A percentile compares a stretch with the other conserved stretches of the same genome.
These are phyloP conservation scores for Phrynosoma blainvillii DNA, from an alignment of 2,113 vertebrate species.

Conservation along the genomic window DNA sequence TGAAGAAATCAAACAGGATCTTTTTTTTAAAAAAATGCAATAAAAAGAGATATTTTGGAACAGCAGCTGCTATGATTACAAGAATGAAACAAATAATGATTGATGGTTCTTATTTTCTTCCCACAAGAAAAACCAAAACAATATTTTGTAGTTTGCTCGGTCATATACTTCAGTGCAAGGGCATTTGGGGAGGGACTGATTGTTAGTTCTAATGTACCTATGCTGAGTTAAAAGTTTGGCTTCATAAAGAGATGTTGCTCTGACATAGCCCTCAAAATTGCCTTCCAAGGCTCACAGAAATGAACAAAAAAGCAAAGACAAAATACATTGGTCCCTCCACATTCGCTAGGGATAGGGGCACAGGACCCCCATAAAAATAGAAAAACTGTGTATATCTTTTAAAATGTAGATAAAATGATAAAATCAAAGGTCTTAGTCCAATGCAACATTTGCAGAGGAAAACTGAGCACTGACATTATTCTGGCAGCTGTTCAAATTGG, in stretches of 20 bases:
- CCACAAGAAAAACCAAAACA: conserved; percentile 24
- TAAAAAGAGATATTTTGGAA: conserved; percentile 32
- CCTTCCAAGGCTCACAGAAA: not conserved
- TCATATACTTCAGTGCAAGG: not conserved
- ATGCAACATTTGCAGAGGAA: too few species aligned
- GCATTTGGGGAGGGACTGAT: not conserved
- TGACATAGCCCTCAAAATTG: not conserved
- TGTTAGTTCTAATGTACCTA: not conserved
- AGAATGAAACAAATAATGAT: conserved; percentile 22
- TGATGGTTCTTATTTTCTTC: not conserved
- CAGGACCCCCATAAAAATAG: too few species aligned
- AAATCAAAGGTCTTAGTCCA: not conserved
- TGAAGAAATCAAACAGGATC: conserved; percentile 22
- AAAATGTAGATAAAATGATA: not conserved
- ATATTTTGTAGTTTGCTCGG: not conserved
- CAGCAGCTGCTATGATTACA: conserved; percentile 13
- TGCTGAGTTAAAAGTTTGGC: not conserved
- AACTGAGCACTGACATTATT: too few species aligned
- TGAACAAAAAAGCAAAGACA: not conserved
- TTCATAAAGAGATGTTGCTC: not conserved
- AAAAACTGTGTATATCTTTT: not conserved
- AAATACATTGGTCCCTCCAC: too few species aligned
- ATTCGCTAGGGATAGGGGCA: too few species aligned
- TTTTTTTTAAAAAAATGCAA: conserved; percentile 28
- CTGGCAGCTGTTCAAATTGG: too few species aligned